Percentiles rank a stretch among this genome's conserved stretches.
phyloP scores from a whole-genome alignment of 2,888 invertebrate species.

The Machimus rusticus region DNA sequence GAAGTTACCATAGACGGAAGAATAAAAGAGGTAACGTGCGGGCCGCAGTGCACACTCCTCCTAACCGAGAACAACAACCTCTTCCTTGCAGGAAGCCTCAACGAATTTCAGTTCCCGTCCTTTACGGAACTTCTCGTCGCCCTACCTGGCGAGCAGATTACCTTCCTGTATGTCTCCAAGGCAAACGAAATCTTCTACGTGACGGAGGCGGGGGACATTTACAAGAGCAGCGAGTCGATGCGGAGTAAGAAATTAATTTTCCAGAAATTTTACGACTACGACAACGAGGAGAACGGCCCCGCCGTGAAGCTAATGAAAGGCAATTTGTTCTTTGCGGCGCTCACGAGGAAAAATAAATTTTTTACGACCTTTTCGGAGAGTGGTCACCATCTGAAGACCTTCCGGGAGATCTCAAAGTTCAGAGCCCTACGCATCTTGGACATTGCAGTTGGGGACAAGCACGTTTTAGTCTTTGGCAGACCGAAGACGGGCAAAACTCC shows the following conservation, averaged over 20 bases:
- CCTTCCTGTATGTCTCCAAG: slow-evolving; percentile 60
- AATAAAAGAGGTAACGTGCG: slow-evolving; percentile 58
- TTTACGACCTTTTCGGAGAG: slow-evolving; percentile 62
- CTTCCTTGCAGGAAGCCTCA: slow-evolving; percentile 58
- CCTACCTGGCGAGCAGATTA: slow-evolving; percentile 54
- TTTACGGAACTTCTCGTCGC: slow-evolving; percentile 59
- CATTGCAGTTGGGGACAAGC: slow-evolving; percentile 59
- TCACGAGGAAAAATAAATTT: slow-evolving; percentile 60
- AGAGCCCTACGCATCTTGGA: slow-evolving; percentile 59
- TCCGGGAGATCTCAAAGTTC: slow-evolving; percentile 62
- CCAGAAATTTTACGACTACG: slow-evolving; percentile 61
- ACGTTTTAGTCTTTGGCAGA: slow-evolving; percentile 59
- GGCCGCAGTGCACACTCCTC: slow-evolving; percentile 60
- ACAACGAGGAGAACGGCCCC: slow-evolving; percentile 61
- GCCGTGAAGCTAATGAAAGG: slow-evolving; percentile 60
- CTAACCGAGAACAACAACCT: slow-evolving; percentile 58
- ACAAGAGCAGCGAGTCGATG: slow-evolving; percentile 58
- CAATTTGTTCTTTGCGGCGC: slow-evolving; percentile 58
- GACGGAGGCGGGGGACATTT: slow-evolving; percentile 59
- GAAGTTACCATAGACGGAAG: slow-evolving; percentile 57
- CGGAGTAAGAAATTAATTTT: slow-evolving; percentile 59
- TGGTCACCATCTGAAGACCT: slow-evolving; percentile 61
- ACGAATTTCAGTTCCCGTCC: slow-evolving; percentile 58
- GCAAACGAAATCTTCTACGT: slow-evolving; percentile 61
- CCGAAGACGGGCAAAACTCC: slow-evolving; percentile 53